Conservation (phyloP, 1,140 invertebrate genomes). For the Zaprionus gabonicus region DNA sequence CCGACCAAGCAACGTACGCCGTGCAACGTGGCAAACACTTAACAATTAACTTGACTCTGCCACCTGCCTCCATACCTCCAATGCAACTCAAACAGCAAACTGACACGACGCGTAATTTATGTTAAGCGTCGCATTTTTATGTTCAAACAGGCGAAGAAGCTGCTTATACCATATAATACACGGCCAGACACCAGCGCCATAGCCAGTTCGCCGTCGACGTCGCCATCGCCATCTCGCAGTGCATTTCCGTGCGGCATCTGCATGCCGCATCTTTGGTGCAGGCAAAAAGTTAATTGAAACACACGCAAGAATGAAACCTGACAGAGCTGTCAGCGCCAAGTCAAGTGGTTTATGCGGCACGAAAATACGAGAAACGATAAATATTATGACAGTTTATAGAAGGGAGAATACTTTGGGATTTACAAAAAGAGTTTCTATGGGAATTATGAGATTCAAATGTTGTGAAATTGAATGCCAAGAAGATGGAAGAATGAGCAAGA, state of each 20-base stretch:
- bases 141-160: conserved; percentile 80
- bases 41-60: conserved; percentile 75
- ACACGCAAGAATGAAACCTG: conserved; percentile 70
- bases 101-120: conserved; percentile 79
- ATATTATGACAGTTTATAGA: background rate
- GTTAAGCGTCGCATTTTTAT: conserved; percentile 80
- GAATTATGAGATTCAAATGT: too few species aligned
- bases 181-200: conserved; percentile 11
- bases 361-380: background rate
- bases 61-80: conserved; percentile 44
- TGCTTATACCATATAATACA: conserved; percentile 65
- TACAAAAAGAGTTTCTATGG: background rate
- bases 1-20: conserved; percentile 38
- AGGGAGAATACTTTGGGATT: background rate
- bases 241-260: conserved; percentile 40
- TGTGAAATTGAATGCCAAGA: too few species aligned
- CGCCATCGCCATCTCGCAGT: conserved; percentile 42
- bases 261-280: conserved; percentile 54
- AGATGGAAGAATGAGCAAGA: too few species aligned
- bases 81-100: conserved; percentile 34
- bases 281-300: conserved; percentile 82
- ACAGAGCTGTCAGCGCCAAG: conserved; percentile 34
- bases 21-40: conserved; percentile 69
- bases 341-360: conserved; percentile 42
- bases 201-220: conserved; percentile 15